Evolutionary conservation across 2,888 invertebrate genomes (phyloP), one percentile per base, ranked within the genome.

Genomic region (Mongoloraphidia duomilia): DNA sequence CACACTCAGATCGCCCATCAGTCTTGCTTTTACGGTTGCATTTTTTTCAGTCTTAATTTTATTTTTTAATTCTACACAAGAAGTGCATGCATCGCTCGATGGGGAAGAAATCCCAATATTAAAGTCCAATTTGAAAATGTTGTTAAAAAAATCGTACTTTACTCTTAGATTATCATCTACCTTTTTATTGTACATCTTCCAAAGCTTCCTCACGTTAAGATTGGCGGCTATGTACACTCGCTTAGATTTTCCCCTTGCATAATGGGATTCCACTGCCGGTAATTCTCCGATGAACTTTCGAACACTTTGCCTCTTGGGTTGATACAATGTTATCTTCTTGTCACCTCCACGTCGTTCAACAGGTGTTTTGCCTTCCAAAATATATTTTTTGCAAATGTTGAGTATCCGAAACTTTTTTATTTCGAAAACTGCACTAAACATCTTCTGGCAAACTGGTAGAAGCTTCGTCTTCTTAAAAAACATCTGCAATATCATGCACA

Each of bases 31-130:
- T 13, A 12, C 12, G 12, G 17, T 35, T 11, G 49, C 34, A 34
- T 43, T 49, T 42, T 51, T 52, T 52, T 13, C 26, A 13, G 35
- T 14, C 49, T 51, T 51, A 39, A 46, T 13, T 41, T 48, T 42
- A n/a, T 53, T 11, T 38, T 46, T 48, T 34, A 53, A 46, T 38
- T 51, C 46, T 3, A 41, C 51, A 26, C 51, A 53, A 36, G 47
- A 39, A 34, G 52, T 49, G 33, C 52, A 52, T 8, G 47, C 44
- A 48, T 53, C 55, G n/a, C 51, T 51, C 11, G 53, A 49, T 9
- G 55, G 51, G n/a, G 52, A 53, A 26, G 50, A 53, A 44, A 53
- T 52, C 14, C 51, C 53, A 48, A 54, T 52, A 46, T 54, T 53
- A 45, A 49, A 49, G 12, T 49, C 17, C 12, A n/a, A 33, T 12